Conservation (phyloP, 2,797 vertebrate species). For the Siniperca undulata region DNA sequence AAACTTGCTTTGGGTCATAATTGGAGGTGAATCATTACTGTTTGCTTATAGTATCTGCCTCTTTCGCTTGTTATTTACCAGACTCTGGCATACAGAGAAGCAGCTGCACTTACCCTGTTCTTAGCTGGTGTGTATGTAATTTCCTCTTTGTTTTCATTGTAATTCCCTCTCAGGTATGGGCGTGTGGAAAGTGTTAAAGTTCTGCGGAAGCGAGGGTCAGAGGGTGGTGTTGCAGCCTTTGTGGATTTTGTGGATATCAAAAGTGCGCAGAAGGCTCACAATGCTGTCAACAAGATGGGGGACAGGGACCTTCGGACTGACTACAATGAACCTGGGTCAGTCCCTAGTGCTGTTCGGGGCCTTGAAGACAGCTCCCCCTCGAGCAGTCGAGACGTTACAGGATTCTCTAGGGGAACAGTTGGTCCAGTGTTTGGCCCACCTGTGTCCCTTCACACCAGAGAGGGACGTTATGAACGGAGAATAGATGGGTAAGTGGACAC, state of each 20-base stretch:
- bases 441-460: slow-evolving; percentile 99
- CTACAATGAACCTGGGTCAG: slow-evolving; percentile 99
- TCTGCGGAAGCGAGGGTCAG: slow-evolving; percentile 97
- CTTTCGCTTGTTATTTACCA: not conserved
- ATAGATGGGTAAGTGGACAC: slow-evolving; percentile 99
- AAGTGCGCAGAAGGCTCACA: slow-evolving; percentile 99
- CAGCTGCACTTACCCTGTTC: not conserved
- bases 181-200: slow-evolving; percentile 99
- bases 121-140: slow-evolving; percentile 42
- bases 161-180: slow-evolving; percentile 92
- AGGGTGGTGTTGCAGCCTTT: slow-evolving; percentile 99
- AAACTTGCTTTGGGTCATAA: not conserved
- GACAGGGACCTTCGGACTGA: slow-evolving; percentile 99
- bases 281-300: slow-evolving; percentile 99
- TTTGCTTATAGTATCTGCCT: not conserved
- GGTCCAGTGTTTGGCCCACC: slow-evolving; percentile 97
- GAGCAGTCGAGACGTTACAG: slow-evolving; percentile 99
- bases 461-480: slow-evolving; percentile 99
- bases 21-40: not conserved
- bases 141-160: slow-evolving; percentile 50
- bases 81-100: not conserved
- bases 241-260: slow-evolving; percentile 99
- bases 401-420: slow-evolving; percentile 98
- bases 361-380: slow-evolving; percentile 99
- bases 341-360: slow-evolving; percentile 97